Evolutionary conservation across 2,888 invertebrate genomes (phyloP).

Genomic region (Theodoxus fluviatilis): DNA sequence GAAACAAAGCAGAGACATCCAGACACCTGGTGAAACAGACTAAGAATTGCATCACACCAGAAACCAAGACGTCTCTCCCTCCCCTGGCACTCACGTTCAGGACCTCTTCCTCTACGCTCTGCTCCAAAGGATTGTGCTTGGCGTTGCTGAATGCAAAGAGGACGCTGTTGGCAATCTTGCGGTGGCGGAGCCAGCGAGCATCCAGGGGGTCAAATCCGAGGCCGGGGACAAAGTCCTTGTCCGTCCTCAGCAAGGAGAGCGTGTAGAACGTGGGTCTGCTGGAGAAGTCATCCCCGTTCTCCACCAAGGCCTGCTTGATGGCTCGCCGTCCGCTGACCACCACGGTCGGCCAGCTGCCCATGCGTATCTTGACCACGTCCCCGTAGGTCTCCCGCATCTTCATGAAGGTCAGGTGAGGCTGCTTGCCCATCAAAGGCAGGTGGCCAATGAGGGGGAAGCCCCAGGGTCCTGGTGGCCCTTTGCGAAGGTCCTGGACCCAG

Average conservation of each 20-base stretch:
- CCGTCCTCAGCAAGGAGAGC: slow-evolving; percentile 13
- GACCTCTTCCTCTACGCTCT: slow-evolving; percentile 26
- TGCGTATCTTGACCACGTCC: slow-evolving; percentile 32
- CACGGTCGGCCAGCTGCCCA: slow-evolving; percentile 36
- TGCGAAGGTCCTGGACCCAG: slow-evolving; percentile 1
- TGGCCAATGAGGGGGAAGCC: slow-evolving; percentile 37
- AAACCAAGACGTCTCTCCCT: too few relatives aligned
- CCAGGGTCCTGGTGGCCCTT: slow-evolving; percentile 35
- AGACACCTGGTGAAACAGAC: too few relatives aligned
- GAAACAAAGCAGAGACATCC: too few relatives aligned
- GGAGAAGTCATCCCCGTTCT: slow-evolving; percentile 29
- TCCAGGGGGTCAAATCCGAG: slow-evolving; percentile 27
- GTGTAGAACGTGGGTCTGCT: slow-evolving; percentile 33
- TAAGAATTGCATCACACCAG: too few relatives aligned
- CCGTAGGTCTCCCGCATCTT: slow-evolving; percentile 31
- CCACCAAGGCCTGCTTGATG: slow-evolving; percentile 28
- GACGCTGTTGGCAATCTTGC: slow-evolving; percentile 30
- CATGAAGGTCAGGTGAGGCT: slow-evolving; percentile 29
- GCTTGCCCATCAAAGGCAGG: slow-evolving; percentile 31
- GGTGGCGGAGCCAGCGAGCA: slow-evolving; percentile 25
- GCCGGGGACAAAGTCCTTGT: slow-evolving; percentile 27
- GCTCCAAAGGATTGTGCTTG: slow-evolving; percentile 21
- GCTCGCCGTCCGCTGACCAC: slow-evolving; percentile 34
- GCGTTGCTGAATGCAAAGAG: slow-evolving; percentile 26
- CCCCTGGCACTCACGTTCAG: slow-evolving; percentile 3